A percentile compares a stretch with the other conserved stretches of the same genome.
Conservation (phyloP, 2,113 vertebrate genomes). For the Aix galericulata region DNA sequence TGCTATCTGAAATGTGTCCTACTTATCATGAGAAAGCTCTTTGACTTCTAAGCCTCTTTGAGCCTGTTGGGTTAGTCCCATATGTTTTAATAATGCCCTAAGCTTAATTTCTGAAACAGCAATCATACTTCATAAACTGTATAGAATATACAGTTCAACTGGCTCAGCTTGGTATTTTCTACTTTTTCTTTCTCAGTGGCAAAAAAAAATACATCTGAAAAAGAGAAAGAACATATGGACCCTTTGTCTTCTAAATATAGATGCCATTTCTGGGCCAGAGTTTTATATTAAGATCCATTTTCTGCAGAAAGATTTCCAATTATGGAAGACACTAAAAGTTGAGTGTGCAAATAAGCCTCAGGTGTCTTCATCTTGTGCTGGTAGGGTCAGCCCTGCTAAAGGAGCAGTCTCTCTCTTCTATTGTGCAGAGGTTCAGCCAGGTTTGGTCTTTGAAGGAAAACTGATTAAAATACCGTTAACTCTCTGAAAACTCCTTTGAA, state of each 20-base stretch:
- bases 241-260: conserved; percentile 62
- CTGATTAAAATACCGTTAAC: conserved; percentile 40
- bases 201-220: conserved; percentile 3
- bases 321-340: conserved; percentile 11
- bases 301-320: conserved; percentile 16
- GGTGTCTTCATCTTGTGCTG: neutral
- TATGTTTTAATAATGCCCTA: neutral
- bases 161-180: conserved; percentile 3
- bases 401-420: neutral
- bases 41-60: neutral
- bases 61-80: neutral
- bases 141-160: neutral
- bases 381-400: conserved; percentile 12
- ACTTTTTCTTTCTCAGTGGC: neutral
- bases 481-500: neutral
- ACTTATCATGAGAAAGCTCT: neutral
- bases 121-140: neutral
- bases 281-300: conserved; percentile 24
- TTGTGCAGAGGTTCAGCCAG: neutral
- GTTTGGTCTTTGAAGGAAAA: conserved; percentile 22
- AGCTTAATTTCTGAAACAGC: neutral
- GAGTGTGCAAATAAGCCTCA: conserved; percentile 7
- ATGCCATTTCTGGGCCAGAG: conserved; percentile 35
- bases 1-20: neutral
- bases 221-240: neutral